Conservation (phyloP, 2,113 vertebrate species). For the Conger conger region DNA sequence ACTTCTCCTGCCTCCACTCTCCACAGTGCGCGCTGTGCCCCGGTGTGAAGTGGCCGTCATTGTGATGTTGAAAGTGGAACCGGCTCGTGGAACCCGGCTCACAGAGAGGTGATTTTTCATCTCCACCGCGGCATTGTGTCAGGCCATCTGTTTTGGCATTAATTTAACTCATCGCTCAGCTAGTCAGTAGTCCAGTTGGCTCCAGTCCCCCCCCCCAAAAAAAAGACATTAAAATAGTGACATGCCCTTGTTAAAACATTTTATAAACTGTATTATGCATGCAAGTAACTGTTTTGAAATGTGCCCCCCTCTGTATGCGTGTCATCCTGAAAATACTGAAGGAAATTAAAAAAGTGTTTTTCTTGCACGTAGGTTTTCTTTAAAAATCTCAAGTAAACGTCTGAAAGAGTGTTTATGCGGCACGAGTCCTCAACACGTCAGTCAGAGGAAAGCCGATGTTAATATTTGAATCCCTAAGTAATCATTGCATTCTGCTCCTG, state of each 20-base stretch:
- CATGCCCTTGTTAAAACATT: no score
- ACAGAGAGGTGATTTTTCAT: neutral
- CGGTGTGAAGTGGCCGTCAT: neutral
- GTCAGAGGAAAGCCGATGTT: constrained; percentile 1
- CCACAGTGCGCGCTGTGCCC: neutral
- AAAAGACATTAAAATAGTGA: neutral
- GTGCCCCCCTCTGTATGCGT: no score
- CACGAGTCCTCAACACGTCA: neutral
- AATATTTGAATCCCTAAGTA: constrained; percentile 35
- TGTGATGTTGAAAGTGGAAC: neutral
- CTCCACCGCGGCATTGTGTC: neutral
- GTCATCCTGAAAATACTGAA: no score
- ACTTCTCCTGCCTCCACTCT: neutral
- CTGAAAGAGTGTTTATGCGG: neutral
- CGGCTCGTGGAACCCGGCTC: neutral
- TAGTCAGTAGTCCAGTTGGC: neutral
- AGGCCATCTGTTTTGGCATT: neutral
- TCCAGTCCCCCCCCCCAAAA: neutral
- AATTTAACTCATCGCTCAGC: neutral
- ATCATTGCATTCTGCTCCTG: neutral
- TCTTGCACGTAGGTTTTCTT: no score
- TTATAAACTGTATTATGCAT: neutral
- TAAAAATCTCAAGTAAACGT: no score
- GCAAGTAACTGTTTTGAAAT: neutral
- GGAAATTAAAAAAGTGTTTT: no score